Percentiles rank a stretch among this genome's conserved stretches.
Evolutionary conservation across 2,888 invertebrate species (phyloP).

Genomic region (Caenorhabditis sp.): DNA sequence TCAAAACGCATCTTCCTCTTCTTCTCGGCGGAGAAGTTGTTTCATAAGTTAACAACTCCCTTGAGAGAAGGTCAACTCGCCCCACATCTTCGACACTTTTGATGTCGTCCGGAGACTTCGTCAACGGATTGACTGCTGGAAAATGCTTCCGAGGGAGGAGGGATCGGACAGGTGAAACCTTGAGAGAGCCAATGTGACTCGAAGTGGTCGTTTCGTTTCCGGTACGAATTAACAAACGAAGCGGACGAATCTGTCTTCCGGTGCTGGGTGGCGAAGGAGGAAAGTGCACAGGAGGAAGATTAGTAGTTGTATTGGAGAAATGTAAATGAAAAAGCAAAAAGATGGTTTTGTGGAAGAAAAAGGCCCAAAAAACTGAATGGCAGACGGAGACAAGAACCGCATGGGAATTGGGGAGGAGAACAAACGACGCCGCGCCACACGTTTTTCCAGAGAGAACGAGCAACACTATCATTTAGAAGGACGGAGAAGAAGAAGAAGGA

Average conservation of each 20-base stretch:
- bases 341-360: conserved; percentile 30
- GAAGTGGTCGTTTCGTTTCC: conserved; percentile 37
- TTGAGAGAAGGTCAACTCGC: conserved; percentile 54
- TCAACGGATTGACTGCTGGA: conserved; percentile 42
- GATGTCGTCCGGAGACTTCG: conserved; percentile 27
- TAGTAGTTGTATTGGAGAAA: conserved; percentile 21
- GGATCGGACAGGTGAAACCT: conserved; percentile 51
- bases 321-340: neutral
- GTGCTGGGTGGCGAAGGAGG: conserved; percentile 27
- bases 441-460: conserved; percentile 7
- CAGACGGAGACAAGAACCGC: conserved; percentile 18
- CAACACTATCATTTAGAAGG: conserved; percentile 25
- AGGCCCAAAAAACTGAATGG: conserved; percentile 10
- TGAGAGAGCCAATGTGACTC: conserved; percentile 36
- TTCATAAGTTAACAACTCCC: conserved; percentile 67
- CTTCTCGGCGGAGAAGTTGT: conserved; percentile 47
- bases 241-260: conserved; percentile 51
- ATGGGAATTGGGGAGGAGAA: conserved; percentile 47
- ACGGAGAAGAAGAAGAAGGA: neutral
- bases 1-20: conserved; percentile 16
- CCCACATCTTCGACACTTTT: conserved; percentile 24
- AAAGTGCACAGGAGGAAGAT: conserved; percentile 54
- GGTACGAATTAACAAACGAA: conserved; percentile 56
- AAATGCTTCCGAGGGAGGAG: conserved; percentile 7
- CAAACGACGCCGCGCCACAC: conserved; percentile 43